These are phyloP conservation scores for Chironomus striatipennis DNA, from an alignment of 1,140 invertebrate genomes.

Conservation along the genomic window DNA sequence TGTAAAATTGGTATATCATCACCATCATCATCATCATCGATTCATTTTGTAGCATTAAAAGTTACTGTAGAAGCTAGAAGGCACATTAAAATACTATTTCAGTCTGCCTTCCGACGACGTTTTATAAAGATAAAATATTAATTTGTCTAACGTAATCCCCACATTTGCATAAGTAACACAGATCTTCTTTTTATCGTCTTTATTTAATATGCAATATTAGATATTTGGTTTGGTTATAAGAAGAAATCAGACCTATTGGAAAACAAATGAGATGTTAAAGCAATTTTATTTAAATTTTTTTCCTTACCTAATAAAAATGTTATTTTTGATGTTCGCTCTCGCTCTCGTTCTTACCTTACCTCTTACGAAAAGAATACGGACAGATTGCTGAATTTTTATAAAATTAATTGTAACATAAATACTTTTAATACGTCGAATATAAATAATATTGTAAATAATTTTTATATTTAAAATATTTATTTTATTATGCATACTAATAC, in stretches of 20 bases:
- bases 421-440: too few species aligned
- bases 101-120: constrained; percentile 4
- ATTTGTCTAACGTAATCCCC: constrained; percentile 23
- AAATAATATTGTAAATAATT: too few species aligned
- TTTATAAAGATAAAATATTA: constrained; percentile 21
- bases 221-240: background rate
- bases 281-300: background rate
- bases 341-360: too few species aligned
- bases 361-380: too few species aligned
- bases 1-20: constrained; percentile 8
- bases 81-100: constrained; percentile 9
- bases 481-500: too few species aligned
- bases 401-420: too few species aligned
- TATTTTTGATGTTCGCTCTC: too few species aligned
- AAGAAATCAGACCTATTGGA: background rate
- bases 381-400: too few species aligned
- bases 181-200: background rate
- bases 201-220: too few species aligned
- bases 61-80: constrained; percentile 6
- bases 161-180: constrained; percentile 17
- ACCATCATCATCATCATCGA: background rate
- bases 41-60: constrained; percentile 14
- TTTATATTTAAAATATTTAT: too few species aligned
- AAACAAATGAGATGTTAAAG: constrained; percentile 2
- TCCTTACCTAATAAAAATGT: too few species aligned